Percentiles rank a stretch among this genome's conserved stretches.
Evolutionary conservation across 2,888 invertebrate genomes (phyloP).

Genomic region (Epiblema foenella): DNA sequence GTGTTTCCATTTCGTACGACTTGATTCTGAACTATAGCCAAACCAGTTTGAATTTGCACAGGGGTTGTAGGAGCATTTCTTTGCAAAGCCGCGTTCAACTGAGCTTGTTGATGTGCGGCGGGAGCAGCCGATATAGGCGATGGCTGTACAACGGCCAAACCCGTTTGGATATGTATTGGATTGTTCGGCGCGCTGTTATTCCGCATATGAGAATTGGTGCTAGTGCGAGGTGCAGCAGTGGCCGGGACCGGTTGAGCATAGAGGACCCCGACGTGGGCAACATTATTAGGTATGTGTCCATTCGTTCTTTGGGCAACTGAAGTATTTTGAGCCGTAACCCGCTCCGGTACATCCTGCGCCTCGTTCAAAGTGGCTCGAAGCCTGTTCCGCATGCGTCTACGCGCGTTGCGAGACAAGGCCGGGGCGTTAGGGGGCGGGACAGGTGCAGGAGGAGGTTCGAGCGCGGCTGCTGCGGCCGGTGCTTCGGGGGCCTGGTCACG

Average conservation of each 20-base stretch:
- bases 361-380: conserved; percentile 65
- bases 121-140: conserved; percentile 13
- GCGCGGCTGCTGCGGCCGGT: background rate
- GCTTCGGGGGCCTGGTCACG: conserved; percentile 27
- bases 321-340: conserved; percentile 39
- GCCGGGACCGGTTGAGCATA: conserved; percentile 3
- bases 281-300: conserved; percentile 46
- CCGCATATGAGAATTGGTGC: conserved; percentile 13
- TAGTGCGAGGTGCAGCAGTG: conserved; percentile 16
- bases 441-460: background rate
- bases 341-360: conserved; percentile 49
- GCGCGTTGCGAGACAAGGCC: conserved; percentile 67
- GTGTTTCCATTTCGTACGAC: background rate
- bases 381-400: conserved; percentile 70
- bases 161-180: conserved; percentile 21
- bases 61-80: conserved; percentile 46
- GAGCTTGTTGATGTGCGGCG: conserved; percentile 13
- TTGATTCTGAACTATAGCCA: conserved; percentile 43
- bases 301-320: conserved; percentile 50
- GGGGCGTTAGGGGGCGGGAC: background rate
- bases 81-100: conserved; percentile 13
- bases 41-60: conserved; percentile 46
- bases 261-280: conserved; percentile 11
- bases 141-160: conserved; percentile 25
- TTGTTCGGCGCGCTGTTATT: conserved; percentile 14